Conservation (phyloP, 2,888 invertebrate genomes). For the Aelia acuminata region DNA sequence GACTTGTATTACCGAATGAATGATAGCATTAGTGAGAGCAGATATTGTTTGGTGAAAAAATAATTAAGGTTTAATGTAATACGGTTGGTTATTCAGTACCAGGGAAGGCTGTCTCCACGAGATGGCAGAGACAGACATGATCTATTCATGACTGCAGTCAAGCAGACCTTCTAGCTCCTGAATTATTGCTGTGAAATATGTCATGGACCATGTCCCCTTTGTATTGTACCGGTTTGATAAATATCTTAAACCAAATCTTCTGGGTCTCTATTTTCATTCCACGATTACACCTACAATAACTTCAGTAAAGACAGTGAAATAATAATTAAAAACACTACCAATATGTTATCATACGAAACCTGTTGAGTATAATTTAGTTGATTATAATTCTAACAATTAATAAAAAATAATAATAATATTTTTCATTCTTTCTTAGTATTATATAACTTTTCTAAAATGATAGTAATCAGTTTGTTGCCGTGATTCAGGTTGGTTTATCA, state of each 20-base stretch:
- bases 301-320: no score
- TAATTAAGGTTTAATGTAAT: neutral
- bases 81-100: neutral
- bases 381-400: no score
- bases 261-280: neutral
- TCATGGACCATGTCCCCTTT: slow-evolving; percentile 19
- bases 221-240: neutral
- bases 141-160: slow-evolving; percentile 39
- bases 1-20: neutral
- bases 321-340: no score
- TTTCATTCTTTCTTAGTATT: no score
- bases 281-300: neutral
- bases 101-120: neutral
- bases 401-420: no score
- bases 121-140: slow-evolving; percentile 29
- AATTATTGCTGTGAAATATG: slow-evolving; percentile 29
- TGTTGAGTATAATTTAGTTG: no score
- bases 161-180: slow-evolving; percentile 7
- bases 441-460: no score
- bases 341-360: no score
- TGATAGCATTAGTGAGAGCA: neutral
- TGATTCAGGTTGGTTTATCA: no score
- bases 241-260: neutral
- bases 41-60: neutral
- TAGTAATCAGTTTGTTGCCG: no score